Evolutionary conservation across 2,888 invertebrate species (phyloP).

Genomic region (Acholoe squamosa): DNA sequence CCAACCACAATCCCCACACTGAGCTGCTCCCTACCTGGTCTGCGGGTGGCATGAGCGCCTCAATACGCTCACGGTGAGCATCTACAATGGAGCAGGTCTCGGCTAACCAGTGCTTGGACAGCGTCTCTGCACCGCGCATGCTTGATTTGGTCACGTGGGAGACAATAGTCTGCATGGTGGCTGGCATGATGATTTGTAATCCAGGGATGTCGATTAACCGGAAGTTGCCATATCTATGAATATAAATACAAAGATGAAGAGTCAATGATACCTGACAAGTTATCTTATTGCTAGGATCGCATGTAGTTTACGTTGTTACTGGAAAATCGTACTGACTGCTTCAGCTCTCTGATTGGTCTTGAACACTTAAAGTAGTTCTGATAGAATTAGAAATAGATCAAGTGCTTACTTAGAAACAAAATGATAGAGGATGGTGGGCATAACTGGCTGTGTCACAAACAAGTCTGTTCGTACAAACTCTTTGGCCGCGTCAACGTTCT

Average conservation of each 20-base stretch:
- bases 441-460: constrained; percentile 88
- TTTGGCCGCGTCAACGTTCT: constrained; percentile 85
- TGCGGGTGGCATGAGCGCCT: constrained; percentile 90
- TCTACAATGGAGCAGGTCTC: constrained; percentile 80
- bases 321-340: too few relatives aligned
- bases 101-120: constrained; percentile 77
- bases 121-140: constrained; percentile 71
- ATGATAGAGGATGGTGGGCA: constrained; percentile 87
- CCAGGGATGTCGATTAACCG: constrained; percentile 87
- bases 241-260: background rate
- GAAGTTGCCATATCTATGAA: constrained; percentile 85
- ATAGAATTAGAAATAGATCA: too few relatives aligned
- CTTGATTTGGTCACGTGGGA: constrained; percentile 76
- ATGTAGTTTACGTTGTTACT: too few relatives aligned
- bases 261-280: background rate
- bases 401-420: constrained; percentile 89
- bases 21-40: constrained; percentile 86
- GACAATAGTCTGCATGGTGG: constrained; percentile 79
- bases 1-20: background rate
- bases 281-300: too few relatives aligned
- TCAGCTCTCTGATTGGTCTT: too few relatives aligned
- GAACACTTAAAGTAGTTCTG: too few relatives aligned
- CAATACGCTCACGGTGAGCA: constrained; percentile 84
- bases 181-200: constrained; percentile 85
- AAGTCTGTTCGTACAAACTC: constrained; percentile 88